A percentile compares a stretch with the other conserved stretches of the same genome.
Evolutionary conservation across 2,888 invertebrate genomes (phyloP).

Genomic region (Cerastoderma edule): DNA sequence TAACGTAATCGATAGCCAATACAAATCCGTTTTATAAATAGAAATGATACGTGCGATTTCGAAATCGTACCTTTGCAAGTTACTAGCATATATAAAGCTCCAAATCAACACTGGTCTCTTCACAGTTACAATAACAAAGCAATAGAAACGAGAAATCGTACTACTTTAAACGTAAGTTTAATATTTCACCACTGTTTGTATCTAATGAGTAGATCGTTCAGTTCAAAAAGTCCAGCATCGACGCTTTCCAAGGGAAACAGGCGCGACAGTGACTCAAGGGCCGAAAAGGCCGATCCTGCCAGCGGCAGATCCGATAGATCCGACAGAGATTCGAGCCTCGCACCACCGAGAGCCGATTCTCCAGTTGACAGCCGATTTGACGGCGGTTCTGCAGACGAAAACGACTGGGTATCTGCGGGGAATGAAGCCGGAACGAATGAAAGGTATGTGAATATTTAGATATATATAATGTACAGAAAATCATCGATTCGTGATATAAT

Average conservation of each 20-base stretch:
- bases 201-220: slow-evolving; percentile 22
- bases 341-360: background rate
- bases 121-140: slow-evolving; percentile 1
- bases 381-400: background rate
- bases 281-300: slow-evolving; percentile 1
- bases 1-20: slow-evolving; percentile 12
- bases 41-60: slow-evolving; percentile 4
- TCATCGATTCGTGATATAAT: too few species aligned
- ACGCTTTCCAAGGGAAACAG: slow-evolving; percentile 4
- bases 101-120: background rate
- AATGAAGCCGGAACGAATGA: background rate
- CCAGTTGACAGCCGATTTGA: background rate
- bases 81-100: background rate
- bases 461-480: too few species aligned
- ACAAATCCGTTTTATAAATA: background rate
- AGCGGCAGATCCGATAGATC: slow-evolving; percentile 1
- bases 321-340: slow-evolving; percentile 5
- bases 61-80: slow-evolving; percentile 2
- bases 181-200: background rate
- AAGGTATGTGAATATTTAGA: slow-evolving; percentile 10
- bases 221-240: slow-evolving; percentile 10
- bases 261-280: background rate
- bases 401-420: background rate
- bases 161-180: background rate
- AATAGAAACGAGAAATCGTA: slow-evolving; percentile 18